Conservation (phyloP, 2,797 vertebrate genomes). For the Saguinus oedipus region DNA sequence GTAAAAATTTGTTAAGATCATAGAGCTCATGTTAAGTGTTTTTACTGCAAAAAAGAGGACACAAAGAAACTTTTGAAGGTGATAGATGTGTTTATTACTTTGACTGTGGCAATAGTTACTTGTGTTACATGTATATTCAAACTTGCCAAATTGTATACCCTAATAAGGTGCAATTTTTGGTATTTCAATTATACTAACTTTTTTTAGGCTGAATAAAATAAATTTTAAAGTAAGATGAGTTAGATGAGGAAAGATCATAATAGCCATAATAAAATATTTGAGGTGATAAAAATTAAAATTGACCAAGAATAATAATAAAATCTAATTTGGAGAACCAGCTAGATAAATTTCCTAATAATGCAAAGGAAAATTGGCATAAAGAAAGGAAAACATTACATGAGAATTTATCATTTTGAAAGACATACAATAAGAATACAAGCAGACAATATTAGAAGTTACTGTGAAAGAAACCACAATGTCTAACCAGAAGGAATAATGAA, state of each 20-base stretch:
- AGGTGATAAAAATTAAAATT: background rate
- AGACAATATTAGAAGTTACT: background rate
- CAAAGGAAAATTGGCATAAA: background rate
- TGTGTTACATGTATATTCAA: background rate
- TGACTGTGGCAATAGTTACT: background rate
- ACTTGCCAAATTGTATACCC: background rate
- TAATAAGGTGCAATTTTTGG: background rate
- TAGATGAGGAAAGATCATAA: background rate
- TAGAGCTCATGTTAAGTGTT: background rate
- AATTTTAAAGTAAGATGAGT: background rate
- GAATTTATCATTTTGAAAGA: background rate
- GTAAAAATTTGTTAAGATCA: background rate
- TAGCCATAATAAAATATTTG: background rate
- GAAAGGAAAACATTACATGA: background rate
- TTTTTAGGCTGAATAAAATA: too few species aligned
- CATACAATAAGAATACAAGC: background rate
- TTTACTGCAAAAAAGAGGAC: background rate
- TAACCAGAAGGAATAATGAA: background rate
- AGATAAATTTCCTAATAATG: background rate
- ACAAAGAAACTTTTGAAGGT: background rate
- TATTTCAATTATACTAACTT: background rate
- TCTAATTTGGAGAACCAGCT: background rate
- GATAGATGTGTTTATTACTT: background rate
- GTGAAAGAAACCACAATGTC: background rate
- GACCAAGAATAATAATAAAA: background rate